Evolutionary conservation across 92 coral and sea anemone genomes (phyloP), one percentile per base, ranked within the genome.

Genomic region (Epizoanthus ramosus): DNA sequence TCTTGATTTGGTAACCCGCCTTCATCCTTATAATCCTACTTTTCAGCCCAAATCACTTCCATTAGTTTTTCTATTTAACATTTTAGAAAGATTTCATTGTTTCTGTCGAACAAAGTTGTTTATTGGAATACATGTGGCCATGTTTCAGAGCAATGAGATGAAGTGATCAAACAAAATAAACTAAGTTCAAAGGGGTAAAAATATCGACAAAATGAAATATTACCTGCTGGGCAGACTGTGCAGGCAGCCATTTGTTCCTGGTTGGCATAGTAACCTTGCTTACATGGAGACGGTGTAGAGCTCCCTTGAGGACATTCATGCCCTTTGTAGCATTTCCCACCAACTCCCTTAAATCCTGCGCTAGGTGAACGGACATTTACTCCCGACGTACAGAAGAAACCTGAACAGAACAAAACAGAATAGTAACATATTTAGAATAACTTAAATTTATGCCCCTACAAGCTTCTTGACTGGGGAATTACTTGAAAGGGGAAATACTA

Each of bases 261-360:
- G 8, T 85, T 61, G 19, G 98, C 99, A 68, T 90, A 96, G 77
- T 79, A 92, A 37, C 99, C 99, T 21, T 83, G 94, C 53, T 89
- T 85, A 65, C 99, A 96, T 6, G 98, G 92, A 39, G 94, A 86
- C 8, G 92, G 89, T 14, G 88, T 80, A 54, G 88, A 87, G 53
- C 93, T 94, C 28, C 98, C 98, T 39, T 71, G 87, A 25, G 95
- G 98, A 75, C 99, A 96, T 85, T 94, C 99, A 63, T 96, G 89
- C 0, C 99, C 99, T 14, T 53, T 87, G 52, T 91, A 88, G 41
- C 99, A 96, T 58, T 80, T 87, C 17, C 98, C 99, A 57, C 99
- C 99, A 5, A 28, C 58, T 5, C 99, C 99, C 9, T 89, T 73
- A 83, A 86, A 83, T 22, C 84, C 80, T 58, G 86, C 83, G 31